Percentiles rank a stretch among this genome's conserved stretches.
Evolutionary conservation across 2,888 invertebrate species (phyloP).

Genomic region (Mesorhabditis sp.): DNA sequence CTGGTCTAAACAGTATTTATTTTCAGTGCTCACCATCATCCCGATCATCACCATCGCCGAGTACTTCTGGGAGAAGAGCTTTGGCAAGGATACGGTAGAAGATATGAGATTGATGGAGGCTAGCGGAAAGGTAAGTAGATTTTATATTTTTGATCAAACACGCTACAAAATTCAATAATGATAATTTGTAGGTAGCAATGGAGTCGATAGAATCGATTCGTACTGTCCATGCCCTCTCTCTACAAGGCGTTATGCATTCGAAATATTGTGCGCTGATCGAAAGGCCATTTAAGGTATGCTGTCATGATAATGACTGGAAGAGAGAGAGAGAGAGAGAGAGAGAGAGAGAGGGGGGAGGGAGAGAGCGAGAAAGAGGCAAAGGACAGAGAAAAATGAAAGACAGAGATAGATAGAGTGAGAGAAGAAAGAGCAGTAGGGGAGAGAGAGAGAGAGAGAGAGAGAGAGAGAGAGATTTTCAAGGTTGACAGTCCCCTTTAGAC

Average conservation of each 20-base stretch:
- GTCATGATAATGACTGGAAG: too few species aligned
- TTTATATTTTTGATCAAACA: background rate
- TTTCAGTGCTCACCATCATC: background rate
- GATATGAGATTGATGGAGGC: background rate
- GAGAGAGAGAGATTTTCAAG: too few species aligned
- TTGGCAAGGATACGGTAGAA: background rate
- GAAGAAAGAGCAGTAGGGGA: too few species aligned
- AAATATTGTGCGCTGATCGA: background rate
- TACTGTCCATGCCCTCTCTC: background rate
- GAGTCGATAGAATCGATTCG: background rate
- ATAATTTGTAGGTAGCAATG: conserved; percentile 4
- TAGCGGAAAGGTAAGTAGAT: background rate
- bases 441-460: too few species aligned
- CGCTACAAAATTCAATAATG: background rate
- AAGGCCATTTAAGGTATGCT: background rate
- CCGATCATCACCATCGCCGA: conserved; percentile 49
- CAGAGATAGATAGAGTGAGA: too few species aligned
- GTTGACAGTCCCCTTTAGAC: too few species aligned
- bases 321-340: too few species aligned
- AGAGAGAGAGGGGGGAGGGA: too few species aligned
- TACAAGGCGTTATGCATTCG: background rate
- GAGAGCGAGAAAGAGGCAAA: too few species aligned
- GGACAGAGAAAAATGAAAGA: too few species aligned
- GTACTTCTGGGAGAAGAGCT: conserved; percentile 32
- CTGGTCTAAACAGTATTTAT: background rate